phyloP scores from a whole-genome alignment of 2,888 invertebrate species.

The Dermolepida albohirtum region DNA sequence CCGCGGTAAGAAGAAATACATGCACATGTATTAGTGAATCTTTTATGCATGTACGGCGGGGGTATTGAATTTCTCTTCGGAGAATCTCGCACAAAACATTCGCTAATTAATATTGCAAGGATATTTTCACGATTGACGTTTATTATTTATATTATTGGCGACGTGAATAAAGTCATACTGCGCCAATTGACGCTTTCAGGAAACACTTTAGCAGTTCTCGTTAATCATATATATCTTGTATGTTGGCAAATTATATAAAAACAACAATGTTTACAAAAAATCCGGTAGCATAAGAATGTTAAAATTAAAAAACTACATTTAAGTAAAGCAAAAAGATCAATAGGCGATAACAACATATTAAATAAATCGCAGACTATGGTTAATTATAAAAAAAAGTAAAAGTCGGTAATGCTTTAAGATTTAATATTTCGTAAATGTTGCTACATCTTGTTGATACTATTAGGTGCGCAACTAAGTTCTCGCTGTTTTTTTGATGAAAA shows the following conservation, averaged over 20 bases:
- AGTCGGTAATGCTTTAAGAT: no score
- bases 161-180: conserved; percentile 28
- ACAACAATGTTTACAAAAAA: conserved; percentile 9
- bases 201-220: conserved; percentile 8
- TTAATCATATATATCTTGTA: conserved; percentile 5
- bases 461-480: no score
- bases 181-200: conserved; percentile 30
- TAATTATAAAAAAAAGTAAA: no score
- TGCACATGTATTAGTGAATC: conserved; percentile 9
- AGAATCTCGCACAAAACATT: conserved; percentile 35
- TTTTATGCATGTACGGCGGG: conserved; percentile 17
- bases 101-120: conserved; percentile 34
- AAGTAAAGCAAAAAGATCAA: no score
- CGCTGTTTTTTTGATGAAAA: no score
- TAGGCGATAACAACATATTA: no score
- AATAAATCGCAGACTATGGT: no score
- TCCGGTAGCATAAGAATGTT: conserved; percentile 2
- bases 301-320: not conserved
- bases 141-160: conserved; percentile 15
- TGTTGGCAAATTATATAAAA: conserved; percentile 16
- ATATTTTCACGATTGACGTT: conserved; percentile 26
- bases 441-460: no score
- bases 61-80: conserved; percentile 39
- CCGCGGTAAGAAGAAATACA: conserved; percentile 2
- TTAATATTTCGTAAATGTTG: no score